phyloP scores from a whole-genome alignment of 1,140 invertebrate species.

The Megathymus violae region DNA sequence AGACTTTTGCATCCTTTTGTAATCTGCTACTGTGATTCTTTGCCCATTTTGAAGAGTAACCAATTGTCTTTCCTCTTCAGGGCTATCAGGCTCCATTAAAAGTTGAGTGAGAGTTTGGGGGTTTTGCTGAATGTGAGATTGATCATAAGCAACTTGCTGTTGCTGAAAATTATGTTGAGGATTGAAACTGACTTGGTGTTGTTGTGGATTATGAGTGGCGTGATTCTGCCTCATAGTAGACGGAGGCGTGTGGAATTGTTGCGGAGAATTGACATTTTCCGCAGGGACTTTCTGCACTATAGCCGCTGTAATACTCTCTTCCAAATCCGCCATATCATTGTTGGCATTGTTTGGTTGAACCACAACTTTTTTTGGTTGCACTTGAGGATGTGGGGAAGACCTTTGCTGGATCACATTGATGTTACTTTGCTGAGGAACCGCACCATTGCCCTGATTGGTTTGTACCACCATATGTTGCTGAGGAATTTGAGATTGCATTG shows the following conservation, averaged over 20 bases:
- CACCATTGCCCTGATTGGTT: conserved; percentile 60
- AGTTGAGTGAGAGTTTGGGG: conserved; percentile 61
- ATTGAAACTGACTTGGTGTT: conserved; percentile 57
- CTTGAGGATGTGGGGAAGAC: conserved; percentile 58
- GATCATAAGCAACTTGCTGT: conserved; percentile 50
- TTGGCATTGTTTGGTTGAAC: conserved; percentile 74
- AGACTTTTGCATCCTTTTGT: conserved; percentile 67
- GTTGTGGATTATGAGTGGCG: too few species aligned
- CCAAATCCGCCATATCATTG: conserved; percentile 79
- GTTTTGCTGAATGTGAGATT: conserved; percentile 51
- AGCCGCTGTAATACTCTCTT: conserved; percentile 80
- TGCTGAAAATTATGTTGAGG: conserved; percentile 59
- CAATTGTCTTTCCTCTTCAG: conserved; percentile 71
- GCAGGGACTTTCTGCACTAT: conserved; percentile 72
- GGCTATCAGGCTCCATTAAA: conserved; percentile 62
- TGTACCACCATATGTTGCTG: conserved; percentile 56
- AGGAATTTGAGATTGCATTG: conserved; percentile 48
- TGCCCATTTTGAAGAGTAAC: conserved; percentile 73
- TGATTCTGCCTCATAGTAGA: conserved; percentile 53
- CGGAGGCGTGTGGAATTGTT: conserved; percentile 62
- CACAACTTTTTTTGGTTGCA: conserved; percentile 67
- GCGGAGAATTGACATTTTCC: conserved; percentile 51
- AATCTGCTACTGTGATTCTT: conserved; percentile 74
- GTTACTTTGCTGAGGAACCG: conserved; percentile 59
- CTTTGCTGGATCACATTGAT: conserved; percentile 54